These are phyloP conservation scores for Drosophila falleni DNA, from an alignment of 2,888 invertebrate genomes.

Conservation along the genomic window DNA sequence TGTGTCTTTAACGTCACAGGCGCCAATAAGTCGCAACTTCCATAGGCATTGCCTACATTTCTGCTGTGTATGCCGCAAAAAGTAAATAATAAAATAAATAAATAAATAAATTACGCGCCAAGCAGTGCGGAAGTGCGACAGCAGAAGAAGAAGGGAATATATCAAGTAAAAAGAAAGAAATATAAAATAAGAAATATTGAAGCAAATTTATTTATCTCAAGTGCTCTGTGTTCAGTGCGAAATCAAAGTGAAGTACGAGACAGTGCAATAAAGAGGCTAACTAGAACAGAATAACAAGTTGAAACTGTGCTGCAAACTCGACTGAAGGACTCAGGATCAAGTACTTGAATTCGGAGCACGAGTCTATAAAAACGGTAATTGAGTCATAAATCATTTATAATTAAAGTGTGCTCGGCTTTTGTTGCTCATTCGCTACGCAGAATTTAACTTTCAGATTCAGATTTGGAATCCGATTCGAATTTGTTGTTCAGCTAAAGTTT, in stretches of 20 bases:
- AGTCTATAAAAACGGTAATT: constrained; percentile 68
- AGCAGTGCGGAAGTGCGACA: constrained; percentile 9
- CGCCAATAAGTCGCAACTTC: constrained; percentile 51
- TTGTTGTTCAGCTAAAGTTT: not conserved
- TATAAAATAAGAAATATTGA: constrained; percentile 31
- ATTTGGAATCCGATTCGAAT: not conserved
- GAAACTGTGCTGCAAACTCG: constrained; percentile 6
- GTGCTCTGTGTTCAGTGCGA: constrained; percentile 32
- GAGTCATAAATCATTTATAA: constrained; percentile 67
- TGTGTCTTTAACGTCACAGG: constrained; percentile 46
- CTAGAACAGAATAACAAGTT: constrained; percentile 19
- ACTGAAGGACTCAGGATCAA: constrained; percentile 10
- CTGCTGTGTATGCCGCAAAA: constrained; percentile 32
- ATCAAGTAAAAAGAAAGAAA: constrained; percentile 10
- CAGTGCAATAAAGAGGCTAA: constrained; percentile 20
- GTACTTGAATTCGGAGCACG: constrained; percentile 15
- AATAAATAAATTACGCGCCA: constrained; percentile 38
- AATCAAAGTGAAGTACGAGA: constrained; percentile 60
- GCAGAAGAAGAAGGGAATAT: constrained; percentile 23
- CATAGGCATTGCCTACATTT: constrained; percentile 48
- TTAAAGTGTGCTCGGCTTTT: constrained; percentile 35
- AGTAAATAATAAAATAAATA: constrained; percentile 36
- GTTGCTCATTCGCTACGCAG: constrained; percentile 24
- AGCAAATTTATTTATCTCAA: constrained; percentile 42
- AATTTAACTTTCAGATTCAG: constrained; percentile 34